phyloP scores from a whole-genome alignment of 2,888 invertebrate species.

The Ochropleura leucogaster region DNA sequence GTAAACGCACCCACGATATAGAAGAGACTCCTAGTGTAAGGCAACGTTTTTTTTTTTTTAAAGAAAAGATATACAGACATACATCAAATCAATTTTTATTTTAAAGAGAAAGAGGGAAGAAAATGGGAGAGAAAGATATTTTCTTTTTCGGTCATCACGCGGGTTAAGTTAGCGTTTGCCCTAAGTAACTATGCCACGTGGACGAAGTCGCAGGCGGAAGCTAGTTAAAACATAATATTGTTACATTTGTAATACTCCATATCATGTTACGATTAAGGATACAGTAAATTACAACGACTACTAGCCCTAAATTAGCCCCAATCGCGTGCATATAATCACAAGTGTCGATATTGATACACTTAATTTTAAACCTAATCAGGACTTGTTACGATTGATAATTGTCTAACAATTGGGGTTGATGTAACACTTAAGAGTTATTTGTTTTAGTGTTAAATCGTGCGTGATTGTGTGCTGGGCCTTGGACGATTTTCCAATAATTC shows the following conservation, averaged over 20 bases:
- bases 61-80: too few species aligned
- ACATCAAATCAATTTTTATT: too few species aligned
- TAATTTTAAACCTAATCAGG: slow-evolving; percentile 44
- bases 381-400: slow-evolving; percentile 41
- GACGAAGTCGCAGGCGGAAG: background rate
- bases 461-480: slow-evolving; percentile 56
- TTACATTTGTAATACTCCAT: slow-evolving; percentile 11
- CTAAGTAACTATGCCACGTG: too few species aligned
- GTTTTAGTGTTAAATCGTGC: slow-evolving; percentile 54
- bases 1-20: too few species aligned
- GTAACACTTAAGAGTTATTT: slow-evolving; percentile 24
- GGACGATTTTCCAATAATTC: slow-evolving; percentile 64
- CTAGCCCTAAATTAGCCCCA: slow-evolving; percentile 21
- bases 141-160: too few species aligned
- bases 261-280: slow-evolving; percentile 35
- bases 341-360: slow-evolving; percentile 25
- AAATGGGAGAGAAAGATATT: too few species aligned
- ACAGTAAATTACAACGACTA: slow-evolving; percentile 26
- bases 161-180: too few species aligned
- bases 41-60: too few species aligned
- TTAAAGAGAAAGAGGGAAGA: too few species aligned
- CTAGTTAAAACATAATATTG: slow-evolving; percentile 3
- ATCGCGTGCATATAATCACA: slow-evolving; percentile 42
- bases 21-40: too few species aligned
- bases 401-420: slow-evolving; percentile 29